Conservation (phyloP, 1,140 invertebrate genomes). For the Lepidurus packardi region DNA sequence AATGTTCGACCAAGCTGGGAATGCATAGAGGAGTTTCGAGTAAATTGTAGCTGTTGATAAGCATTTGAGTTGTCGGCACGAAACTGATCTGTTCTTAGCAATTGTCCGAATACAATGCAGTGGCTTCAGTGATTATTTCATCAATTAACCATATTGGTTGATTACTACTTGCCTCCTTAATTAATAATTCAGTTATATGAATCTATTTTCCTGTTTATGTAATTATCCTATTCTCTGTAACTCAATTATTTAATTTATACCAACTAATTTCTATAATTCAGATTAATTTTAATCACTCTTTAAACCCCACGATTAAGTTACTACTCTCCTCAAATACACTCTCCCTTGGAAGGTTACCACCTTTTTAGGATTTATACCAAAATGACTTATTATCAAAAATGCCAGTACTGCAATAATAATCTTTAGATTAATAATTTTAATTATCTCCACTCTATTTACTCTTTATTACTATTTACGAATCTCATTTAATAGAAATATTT, state of each 20-base stretch:
- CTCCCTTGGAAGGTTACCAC: constrained; percentile 49
- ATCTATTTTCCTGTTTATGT: neutral
- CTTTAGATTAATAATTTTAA: neutral
- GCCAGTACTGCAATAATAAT: neutral
- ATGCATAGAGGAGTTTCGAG: too few species aligned
- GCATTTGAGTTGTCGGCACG: too few species aligned
- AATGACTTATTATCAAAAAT: constrained; percentile 44
- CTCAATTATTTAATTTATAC: neutral
- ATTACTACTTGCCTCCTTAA: constrained; percentile 43
- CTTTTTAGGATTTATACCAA: constrained; percentile 52
- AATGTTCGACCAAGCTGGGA: too few species aligned
- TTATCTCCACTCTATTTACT: neutral
- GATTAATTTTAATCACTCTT: neutral
- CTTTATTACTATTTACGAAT: constrained; percentile 25
- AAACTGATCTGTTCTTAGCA: too few species aligned
- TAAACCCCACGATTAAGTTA: neutral
- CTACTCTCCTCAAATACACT: constrained; percentile 43
- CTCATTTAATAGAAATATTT: neutral
- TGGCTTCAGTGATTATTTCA: too few species aligned
- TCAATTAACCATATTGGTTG: constrained; percentile 52
- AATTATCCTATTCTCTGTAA: neutral
- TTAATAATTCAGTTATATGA: neutral
- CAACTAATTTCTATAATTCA: neutral
- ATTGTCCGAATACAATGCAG: too few species aligned
- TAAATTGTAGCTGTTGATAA: too few species aligned